Percentiles rank a stretch among this genome's conserved stretches.
These are phyloP conservation scores for Haliaeetus vocifer DNA, from an alignment of 2,797 vertebrate genomes.

Conservation along the genomic window DNA sequence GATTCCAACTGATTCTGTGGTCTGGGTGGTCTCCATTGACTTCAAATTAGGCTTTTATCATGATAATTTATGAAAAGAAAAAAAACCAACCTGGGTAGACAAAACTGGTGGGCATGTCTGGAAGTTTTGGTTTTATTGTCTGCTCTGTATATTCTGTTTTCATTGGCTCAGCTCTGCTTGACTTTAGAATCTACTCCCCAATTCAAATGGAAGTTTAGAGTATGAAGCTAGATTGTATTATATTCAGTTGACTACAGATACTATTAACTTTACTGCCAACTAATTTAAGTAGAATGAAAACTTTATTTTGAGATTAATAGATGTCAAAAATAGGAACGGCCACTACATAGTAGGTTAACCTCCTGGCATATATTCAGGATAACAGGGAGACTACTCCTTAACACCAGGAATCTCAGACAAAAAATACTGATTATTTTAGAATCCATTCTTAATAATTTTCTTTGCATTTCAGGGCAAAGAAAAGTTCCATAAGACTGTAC, in stretches of 20 bases:
- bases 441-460: not conserved
- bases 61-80: not conserved
- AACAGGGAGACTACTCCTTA: not conserved
- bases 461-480: conserved; percentile 73
- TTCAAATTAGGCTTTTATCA: not conserved
- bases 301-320: not conserved
- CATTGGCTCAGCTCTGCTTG: not conserved
- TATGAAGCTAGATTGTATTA: not conserved
- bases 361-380: not conserved
- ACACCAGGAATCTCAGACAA: not conserved
- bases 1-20: not conserved
- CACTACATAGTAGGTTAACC: not conserved
- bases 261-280: not conserved
- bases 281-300: not conserved
- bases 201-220: not conserved
- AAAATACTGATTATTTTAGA: not conserved
- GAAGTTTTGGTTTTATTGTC: not conserved
- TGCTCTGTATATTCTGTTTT: not conserved
- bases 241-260: not conserved
- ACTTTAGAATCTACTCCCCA: not conserved
- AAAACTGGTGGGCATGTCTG: not conserved
- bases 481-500: conserved; percentile 73
- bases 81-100: not conserved
- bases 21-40: not conserved
- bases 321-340: not conserved